Conservation (phyloP, 2,113 vertebrate species). For the Lasiurus borealis region DNA sequence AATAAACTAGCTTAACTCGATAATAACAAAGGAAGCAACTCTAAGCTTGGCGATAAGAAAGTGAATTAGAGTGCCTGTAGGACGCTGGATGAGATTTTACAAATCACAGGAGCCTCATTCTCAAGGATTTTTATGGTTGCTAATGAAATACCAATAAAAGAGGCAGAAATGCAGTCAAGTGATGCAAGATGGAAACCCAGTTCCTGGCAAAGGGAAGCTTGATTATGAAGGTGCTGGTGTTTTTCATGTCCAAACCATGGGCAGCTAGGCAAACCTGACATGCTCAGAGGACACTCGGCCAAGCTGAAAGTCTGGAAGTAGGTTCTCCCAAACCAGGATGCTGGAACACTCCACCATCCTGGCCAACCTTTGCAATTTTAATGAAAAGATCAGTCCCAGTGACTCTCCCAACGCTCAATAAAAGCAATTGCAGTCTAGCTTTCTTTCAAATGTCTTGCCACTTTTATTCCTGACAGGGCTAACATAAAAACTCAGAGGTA, state of each 20-base stretch:
- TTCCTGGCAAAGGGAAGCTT: slow-evolving; percentile 19
- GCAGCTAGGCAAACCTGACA: neutral
- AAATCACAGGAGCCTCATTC: neutral
- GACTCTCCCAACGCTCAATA: neutral
- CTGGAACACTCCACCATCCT: neutral
- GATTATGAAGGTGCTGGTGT: neutral
- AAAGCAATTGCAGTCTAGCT: slow-evolving; percentile 11
- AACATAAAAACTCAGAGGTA: slow-evolving; percentile 22
- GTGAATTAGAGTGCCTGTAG: neutral
- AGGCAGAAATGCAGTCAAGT: neutral
- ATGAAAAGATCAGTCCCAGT: slow-evolving; percentile 30
- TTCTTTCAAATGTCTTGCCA: neutral
- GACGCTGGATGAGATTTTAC: neutral
- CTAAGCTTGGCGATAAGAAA: neutral
- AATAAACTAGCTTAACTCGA: neutral
- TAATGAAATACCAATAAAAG: slow-evolving; percentile 61
- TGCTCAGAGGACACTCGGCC: neutral
- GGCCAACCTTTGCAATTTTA: slow-evolving; percentile 30
- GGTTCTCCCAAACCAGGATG: neutral
- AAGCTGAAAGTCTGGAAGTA: neutral
- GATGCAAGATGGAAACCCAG: neutral
- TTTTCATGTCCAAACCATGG: neutral
- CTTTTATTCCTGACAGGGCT: neutral
- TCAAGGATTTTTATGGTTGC: neutral
- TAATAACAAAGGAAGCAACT: neutral